Evolutionary conservation across 1,140 invertebrate species (phyloP).

Genomic region (Manduca sexta): DNA sequence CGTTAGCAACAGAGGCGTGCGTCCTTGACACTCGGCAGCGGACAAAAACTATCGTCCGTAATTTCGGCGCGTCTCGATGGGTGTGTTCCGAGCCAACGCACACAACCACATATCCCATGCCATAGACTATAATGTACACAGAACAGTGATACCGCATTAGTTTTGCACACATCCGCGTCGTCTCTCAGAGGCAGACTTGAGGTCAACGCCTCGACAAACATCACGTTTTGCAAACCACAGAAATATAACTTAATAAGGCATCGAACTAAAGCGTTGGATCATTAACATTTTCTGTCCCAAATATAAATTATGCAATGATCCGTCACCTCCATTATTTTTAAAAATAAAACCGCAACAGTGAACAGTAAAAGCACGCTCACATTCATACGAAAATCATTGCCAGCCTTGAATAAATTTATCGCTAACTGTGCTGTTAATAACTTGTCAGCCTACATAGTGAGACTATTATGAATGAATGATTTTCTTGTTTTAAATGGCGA

Average conservation of each 20-base stretch:
- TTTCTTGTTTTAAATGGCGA: constrained; percentile 2
- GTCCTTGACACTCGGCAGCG: constrained; percentile 64
- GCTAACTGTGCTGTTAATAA: constrained; percentile 17
- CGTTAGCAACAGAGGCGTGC: constrained; percentile 52
- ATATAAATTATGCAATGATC: not conserved
- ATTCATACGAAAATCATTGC: constrained; percentile 10
- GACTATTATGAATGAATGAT: constrained; percentile 17
- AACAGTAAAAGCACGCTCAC: constrained; percentile 5
- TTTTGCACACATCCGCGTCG: constrained; percentile 1
- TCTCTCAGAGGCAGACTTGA: constrained; percentile 4
- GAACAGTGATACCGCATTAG: not conserved
- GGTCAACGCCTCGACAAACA: constrained; percentile 1
- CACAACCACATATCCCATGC: constrained; percentile 15
- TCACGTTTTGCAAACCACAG: too few relatives aligned
- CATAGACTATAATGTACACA: constrained; percentile 21
- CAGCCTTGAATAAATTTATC: constrained; percentile 28
- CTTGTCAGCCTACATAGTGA: constrained; percentile 6
- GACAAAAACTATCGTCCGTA: constrained; percentile 58
- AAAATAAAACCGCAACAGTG: constrained; percentile 4
- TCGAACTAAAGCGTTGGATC: not conserved
- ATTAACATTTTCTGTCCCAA: not conserved
- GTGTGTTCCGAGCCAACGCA: constrained; percentile 44
- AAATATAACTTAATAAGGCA: too few relatives aligned
- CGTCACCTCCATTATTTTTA: not conserved
- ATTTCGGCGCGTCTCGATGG: constrained; percentile 51